Conservation (phyloP, 2,797 vertebrate species). For the Allochrocebus solatus region DNA sequence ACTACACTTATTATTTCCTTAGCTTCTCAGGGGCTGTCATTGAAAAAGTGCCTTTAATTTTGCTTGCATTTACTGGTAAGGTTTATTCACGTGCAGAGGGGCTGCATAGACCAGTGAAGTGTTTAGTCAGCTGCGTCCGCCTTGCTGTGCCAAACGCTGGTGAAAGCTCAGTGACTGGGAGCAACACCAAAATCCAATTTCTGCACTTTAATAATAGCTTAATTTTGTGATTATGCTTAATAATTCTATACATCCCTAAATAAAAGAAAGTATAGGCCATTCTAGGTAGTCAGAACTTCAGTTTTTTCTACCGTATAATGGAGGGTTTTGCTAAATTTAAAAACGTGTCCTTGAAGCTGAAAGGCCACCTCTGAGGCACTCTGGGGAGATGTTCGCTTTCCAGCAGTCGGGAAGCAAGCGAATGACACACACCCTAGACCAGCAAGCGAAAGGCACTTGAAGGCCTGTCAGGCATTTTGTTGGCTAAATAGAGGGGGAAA, state of each 20-base stretch:
- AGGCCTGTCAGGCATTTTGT: neutral
- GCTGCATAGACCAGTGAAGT: neutral
- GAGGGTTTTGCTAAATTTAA: neutral
- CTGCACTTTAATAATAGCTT: neutral
- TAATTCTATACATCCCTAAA: neutral
- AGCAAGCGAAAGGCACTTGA: neutral
- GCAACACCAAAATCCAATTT: neutral
- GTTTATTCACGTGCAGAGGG: neutral
- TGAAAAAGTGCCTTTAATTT: constrained; percentile 52
- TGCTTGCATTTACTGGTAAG: neutral
- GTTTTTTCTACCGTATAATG: neutral
- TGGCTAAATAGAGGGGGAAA: neutral
- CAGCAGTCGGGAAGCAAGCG: neutral
- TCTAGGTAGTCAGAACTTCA: neutral
- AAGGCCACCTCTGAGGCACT: neutral
- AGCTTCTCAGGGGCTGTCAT: constrained; percentile 32
- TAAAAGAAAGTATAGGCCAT: neutral
- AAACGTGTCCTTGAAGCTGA: neutral
- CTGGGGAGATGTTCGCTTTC: neutral
- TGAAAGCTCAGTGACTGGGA: neutral
- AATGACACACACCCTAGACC: neutral
- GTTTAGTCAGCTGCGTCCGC: neutral
- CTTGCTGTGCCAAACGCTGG: neutral
- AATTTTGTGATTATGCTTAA: neutral
- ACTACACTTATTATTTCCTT: constrained; percentile 37